Conservation (phyloP, 53 echinoderm and acorn worm species). For the Apostichopus leukothele region DNA sequence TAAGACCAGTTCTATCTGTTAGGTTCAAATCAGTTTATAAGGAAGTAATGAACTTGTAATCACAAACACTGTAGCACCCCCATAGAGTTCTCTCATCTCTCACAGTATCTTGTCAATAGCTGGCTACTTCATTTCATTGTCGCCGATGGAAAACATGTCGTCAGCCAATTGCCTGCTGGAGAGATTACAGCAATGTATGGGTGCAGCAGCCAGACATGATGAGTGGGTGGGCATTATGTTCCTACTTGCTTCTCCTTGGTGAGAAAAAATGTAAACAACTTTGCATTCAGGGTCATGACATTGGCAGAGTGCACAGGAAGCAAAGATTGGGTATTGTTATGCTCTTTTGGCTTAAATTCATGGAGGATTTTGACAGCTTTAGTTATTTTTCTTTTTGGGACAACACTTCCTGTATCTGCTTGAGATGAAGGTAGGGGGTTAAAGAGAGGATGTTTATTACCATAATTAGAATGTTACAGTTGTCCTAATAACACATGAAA, state of each 20-base stretch:
- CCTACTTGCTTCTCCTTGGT: not conserved
- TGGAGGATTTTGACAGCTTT: not conserved
- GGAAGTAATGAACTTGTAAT: conserved; percentile 28
- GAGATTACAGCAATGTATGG: no score
- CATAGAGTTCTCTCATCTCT: conserved; percentile 19
- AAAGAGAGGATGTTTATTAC: no score
- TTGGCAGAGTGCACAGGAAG: conserved; percentile 38
- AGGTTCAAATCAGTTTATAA: not conserved
- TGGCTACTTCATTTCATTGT: conserved; percentile 22
- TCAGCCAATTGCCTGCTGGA: conserved; percentile 10
- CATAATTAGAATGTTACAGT: no score
- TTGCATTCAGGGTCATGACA: conserved; percentile 32
- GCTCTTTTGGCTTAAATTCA: not conserved
- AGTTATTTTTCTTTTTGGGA: not conserved
- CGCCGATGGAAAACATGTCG: not conserved
- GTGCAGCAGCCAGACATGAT: conserved; percentile 15
- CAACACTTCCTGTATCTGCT: conserved; percentile 23
- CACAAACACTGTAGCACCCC: conserved; percentile 31
- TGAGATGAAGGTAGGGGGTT: no score
- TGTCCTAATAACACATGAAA: no score
- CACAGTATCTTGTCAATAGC: conserved; percentile 30
- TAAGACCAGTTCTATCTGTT: not conserved
- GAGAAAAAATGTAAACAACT: conserved; percentile 20
- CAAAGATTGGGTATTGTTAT: not conserved
- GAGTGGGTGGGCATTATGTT: conserved; percentile 25